A percentile compares a stretch with the other conserved stretches of the same genome.
Evolutionary conservation across 2,113 vertebrate species (phyloP).

Genomic region (Triplophysa tibetana): DNA sequence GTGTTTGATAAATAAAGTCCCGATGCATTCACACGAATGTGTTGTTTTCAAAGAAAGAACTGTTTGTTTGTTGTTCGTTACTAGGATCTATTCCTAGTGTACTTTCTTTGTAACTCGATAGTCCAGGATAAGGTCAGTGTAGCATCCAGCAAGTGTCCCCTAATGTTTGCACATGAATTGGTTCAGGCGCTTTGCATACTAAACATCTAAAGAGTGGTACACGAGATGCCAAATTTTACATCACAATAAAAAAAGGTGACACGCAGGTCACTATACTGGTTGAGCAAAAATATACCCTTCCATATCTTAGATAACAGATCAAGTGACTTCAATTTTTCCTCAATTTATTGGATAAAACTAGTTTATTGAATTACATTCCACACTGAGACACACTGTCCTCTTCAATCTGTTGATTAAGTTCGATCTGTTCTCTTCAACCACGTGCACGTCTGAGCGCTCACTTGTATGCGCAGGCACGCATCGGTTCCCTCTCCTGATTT

Average conservation of each 20-base stretch:
- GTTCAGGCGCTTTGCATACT: too few species aligned
- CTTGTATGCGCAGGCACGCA: slow-evolving; percentile 3
- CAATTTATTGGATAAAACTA: background rate
- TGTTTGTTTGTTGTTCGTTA: background rate
- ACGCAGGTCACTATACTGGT: background rate
- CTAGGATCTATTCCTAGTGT: background rate
- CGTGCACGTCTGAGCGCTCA: background rate
- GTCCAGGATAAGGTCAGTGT: slow-evolving; percentile 12
- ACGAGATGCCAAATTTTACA: background rate
- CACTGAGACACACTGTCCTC: slow-evolving; percentile 2
- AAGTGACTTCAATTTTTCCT: background rate
- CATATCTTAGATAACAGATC: background rate
- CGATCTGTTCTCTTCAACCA: slow-evolving; percentile 12
- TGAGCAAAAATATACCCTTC: background rate
- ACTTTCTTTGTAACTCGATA: background rate
- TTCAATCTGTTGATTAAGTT: slow-evolving; percentile 19
- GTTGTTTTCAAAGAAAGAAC: too few species aligned
- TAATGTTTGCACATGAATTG: background rate
- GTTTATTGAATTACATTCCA: slow-evolving; percentile 34
- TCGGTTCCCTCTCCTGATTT: slow-evolving; percentile 35
- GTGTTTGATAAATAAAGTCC: too few species aligned
- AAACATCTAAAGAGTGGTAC: too few species aligned
- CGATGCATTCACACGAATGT: too few species aligned
- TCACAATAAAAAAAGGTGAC: background rate
- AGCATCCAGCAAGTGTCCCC: background rate